phyloP scores from a whole-genome alignment of 2,113 vertebrate genomes.

The Amblyornis subalaris region DNA sequence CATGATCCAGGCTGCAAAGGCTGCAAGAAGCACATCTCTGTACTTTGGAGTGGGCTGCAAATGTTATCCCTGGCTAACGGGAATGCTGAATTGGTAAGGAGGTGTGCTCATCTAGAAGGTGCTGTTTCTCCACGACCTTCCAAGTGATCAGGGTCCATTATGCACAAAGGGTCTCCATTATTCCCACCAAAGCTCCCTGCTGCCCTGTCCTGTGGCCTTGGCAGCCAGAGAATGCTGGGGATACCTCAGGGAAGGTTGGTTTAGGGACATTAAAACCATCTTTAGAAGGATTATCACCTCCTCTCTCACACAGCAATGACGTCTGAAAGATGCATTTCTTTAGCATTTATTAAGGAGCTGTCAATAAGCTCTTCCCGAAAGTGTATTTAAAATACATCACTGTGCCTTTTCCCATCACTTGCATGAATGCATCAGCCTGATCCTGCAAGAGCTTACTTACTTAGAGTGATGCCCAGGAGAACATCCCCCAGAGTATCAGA shows the following conservation, averaged over 20 bases:
- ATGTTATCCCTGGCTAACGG: fast-evolving
- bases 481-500: background rate
- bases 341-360: background rate
- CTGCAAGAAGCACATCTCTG: background rate
- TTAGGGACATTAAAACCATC: background rate
- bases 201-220: background rate
- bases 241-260: background rate
- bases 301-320: fast-evolving
- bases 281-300: background rate
- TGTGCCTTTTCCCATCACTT: background rate
- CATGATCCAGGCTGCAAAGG: background rate
- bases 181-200: background rate
- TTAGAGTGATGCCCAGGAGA: background rate
- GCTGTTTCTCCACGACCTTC: background rate
- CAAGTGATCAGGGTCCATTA: background rate
- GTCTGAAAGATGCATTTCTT: background rate
- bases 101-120: background rate
- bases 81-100: fast-evolving
- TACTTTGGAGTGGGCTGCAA: background rate
- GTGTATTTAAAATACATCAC: background rate
- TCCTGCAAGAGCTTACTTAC: background rate
- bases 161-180: fast-evolving
- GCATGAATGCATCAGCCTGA: background rate
- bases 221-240: background rate
- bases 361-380: background rate